Conservation (phyloP, 2,888 invertebrate genomes). For the Catotricha subobsoleta region DNA sequence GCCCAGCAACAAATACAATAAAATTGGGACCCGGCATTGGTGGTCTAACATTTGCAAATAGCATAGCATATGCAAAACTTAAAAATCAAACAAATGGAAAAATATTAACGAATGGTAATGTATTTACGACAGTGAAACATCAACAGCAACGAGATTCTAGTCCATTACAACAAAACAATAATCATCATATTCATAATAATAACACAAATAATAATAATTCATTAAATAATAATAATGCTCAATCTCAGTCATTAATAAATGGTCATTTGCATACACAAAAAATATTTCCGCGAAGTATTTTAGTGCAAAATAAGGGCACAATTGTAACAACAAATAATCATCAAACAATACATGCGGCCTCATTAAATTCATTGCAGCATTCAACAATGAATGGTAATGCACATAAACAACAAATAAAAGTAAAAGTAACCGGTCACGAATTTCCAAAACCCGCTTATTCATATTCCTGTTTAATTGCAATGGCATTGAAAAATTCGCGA, state of each 20-base stretch:
- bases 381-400: constrained; percentile 7
- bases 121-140: not conserved
- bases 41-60: constrained; percentile 28
- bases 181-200: not conserved
- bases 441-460: constrained; percentile 96
- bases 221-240: constrained; percentile 2
- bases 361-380: constrained; percentile 1
- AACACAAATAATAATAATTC: constrained; percentile 6
- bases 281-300: not conserved
- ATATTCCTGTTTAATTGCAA: constrained; percentile 92
- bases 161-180: constrained; percentile 9
- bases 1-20: constrained; percentile 21
- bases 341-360: not conserved
- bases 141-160: constrained; percentile 9
- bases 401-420: constrained; percentile 7
- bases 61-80: constrained; percentile 26
- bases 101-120: constrained; percentile 6
- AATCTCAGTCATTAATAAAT: constrained; percentile 6
- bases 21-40: constrained; percentile 29
- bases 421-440: constrained; percentile 23
- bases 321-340: constrained; percentile 1
- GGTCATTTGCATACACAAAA: constrained; percentile 5
- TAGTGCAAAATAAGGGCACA: constrained; percentile 4
- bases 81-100: constrained; percentile 19
- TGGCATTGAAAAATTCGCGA: constrained; percentile 91